Evolutionary conservation across 2,888 invertebrate genomes (phyloP).

Genomic region (Acleris laterana): DNA sequence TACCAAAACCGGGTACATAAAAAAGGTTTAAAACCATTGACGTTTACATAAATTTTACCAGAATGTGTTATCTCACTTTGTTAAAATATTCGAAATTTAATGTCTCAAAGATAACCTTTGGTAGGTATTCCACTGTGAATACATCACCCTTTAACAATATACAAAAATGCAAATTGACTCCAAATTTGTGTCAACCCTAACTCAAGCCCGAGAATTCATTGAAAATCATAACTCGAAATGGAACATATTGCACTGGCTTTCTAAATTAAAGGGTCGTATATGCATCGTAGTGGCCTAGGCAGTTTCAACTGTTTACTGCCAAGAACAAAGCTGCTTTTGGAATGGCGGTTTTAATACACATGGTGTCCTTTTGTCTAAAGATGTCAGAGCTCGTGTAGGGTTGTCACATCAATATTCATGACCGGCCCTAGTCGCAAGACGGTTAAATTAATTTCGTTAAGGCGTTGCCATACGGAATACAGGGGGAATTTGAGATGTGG

Average conservation of each 20-base stretch:
- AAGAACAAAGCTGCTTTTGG: too few relatives aligned
- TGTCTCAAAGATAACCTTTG: too few relatives aligned
- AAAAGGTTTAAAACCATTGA: too few relatives aligned
- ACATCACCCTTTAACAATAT: constrained; percentile 1
- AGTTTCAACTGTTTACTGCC: too few relatives aligned
- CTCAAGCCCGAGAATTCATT: constrained; percentile 19
- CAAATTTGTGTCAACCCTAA: constrained; percentile 29
- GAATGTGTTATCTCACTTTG: too few relatives aligned
- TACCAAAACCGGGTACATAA: background rate
- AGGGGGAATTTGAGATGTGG: constrained; percentile 4
- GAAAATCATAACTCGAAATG: constrained; percentile 40
- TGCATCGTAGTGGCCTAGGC: too few relatives aligned
- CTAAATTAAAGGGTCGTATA: too few relatives aligned
- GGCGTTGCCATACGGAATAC: constrained; percentile 28
- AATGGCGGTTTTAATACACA: too few relatives aligned
- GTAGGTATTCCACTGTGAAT: too few relatives aligned
- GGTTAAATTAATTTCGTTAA: constrained; percentile 49
- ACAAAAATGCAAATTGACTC: constrained; percentile 25
- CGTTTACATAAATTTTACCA: too few relatives aligned
- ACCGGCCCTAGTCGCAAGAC: constrained; percentile 41
- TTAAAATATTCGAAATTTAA: too few relatives aligned
- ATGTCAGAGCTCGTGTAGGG: constrained; percentile 37
- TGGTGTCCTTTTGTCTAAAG: too few relatives aligned
- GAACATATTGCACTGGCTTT: constrained; percentile 10
- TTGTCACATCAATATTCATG: constrained; percentile 49